Conservation (phyloP, 2,888 invertebrate genomes). For the Selenia dentaria region DNA sequence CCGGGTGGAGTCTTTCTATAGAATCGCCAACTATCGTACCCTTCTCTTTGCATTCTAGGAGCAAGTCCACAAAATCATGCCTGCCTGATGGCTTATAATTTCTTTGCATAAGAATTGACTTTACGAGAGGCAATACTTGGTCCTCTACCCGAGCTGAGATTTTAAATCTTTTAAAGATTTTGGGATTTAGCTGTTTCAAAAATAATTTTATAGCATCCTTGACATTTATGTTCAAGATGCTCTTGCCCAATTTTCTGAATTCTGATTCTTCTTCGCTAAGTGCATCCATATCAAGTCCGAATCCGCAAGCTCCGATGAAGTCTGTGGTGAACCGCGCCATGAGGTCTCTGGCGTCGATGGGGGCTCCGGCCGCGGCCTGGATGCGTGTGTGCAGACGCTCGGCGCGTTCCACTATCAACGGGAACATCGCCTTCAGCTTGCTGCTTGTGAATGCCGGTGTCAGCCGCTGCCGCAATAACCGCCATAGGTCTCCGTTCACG, state of each 20-base stretch:
- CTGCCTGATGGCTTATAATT: constrained; percentile 51
- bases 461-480: constrained; percentile 56
- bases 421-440: constrained; percentile 63
- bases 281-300: constrained; percentile 55
- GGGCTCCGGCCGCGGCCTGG: constrained; percentile 33
- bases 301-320: constrained; percentile 60
- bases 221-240: constrained; percentile 42
- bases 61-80: constrained; percentile 58
- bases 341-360: constrained; percentile 55
- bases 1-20: constrained; percentile 45
- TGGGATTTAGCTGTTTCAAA: constrained; percentile 49
- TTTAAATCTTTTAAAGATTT: constrained; percentile 32
- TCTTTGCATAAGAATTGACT: constrained; percentile 48
- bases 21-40: constrained; percentile 53
- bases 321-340: constrained; percentile 64
- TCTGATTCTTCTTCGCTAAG: constrained; percentile 52
- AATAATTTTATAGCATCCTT: constrained; percentile 36
- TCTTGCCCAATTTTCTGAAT: constrained; percentile 49
- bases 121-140: constrained; percentile 44
- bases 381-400: constrained; percentile 48
- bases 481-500: constrained; percentile 60
- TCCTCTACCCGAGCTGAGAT: neutral
- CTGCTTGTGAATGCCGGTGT: constrained; percentile 61
- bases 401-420: constrained; percentile 56
- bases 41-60: constrained; percentile 51